Evolutionary conservation across 2,797 vertebrate species (phyloP).

Genomic region (Onychomys leucogaster): DNA sequence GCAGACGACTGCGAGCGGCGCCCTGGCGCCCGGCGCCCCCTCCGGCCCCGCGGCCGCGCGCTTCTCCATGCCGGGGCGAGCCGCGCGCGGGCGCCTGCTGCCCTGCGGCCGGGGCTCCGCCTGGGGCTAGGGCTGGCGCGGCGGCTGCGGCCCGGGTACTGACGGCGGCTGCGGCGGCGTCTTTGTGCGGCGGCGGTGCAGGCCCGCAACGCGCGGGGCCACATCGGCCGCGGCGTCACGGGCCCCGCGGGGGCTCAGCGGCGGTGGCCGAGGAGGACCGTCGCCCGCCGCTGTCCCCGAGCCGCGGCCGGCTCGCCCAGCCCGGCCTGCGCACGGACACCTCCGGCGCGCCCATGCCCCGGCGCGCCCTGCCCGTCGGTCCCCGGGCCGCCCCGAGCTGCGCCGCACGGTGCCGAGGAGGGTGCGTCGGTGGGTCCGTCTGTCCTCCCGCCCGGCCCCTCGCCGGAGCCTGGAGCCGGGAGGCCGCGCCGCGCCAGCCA

Average conservation of each 20-base stretch:
- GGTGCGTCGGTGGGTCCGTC: constrained; percentile 14
- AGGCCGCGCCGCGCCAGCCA: constrained; percentile 77
- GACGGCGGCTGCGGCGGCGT: constrained; percentile 45
- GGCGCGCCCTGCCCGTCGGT: constrained; percentile 41
- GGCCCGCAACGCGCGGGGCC: constrained; percentile 77
- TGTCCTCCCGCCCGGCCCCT: constrained; percentile 62
- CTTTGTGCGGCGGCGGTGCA: constrained; percentile 69
- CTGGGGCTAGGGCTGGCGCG: constrained; percentile 9
- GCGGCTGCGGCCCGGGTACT: constrained; percentile 15
- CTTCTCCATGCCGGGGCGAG: constrained; percentile 84
- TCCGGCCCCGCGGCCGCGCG: constrained; percentile 75
- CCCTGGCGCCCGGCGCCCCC: constrained; percentile 82
- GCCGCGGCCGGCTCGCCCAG: constrained; percentile 61
- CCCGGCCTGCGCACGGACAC: constrained; percentile 48
- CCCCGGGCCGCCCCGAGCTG: not conserved
- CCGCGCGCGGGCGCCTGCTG: constrained; percentile 63
- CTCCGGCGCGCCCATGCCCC: constrained; percentile 76
- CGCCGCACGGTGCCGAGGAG: not conserved
- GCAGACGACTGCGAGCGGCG: constrained; percentile 87
- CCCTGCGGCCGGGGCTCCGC: constrained; percentile 63
- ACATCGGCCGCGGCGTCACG: constrained; percentile 81
- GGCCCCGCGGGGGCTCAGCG: constrained; percentile 73
- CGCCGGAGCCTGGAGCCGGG: constrained; percentile 52
- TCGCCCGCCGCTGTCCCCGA: constrained; percentile 65
- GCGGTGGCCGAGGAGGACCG: constrained; percentile 71